Evolutionary conservation across 2,888 invertebrate species (phyloP), one percentile per base, ranked within the genome.

Genomic region (Physocephala rufipes): DNA sequence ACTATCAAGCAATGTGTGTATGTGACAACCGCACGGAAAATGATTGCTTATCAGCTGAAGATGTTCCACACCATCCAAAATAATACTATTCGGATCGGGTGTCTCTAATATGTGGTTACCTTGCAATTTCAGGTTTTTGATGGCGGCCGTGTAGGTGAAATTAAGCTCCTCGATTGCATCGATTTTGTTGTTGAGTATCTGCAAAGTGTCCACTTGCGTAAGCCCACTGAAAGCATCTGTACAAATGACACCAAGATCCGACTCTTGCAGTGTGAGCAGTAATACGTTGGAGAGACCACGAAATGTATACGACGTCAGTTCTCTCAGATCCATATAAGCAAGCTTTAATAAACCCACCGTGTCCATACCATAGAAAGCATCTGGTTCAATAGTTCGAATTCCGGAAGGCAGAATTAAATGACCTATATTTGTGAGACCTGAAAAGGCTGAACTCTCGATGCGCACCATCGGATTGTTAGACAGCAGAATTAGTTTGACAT

Each of bases 1-100:
- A 74, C 93, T 93, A 70, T 91, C 90, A 68, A 94, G 87, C 45
- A 95, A 89, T 71, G 92, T 91, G 80, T 93, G 92, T 64, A 92
- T 89, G 78, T 93, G 94, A 81, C 95, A 95, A 85, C 95, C 94
- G 84, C 95, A 95, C 2, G 95, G 95, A 82, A 95, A 91, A 82
- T 94, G 94, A 85, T 95, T 95, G 64, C 91, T 90, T 71, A 90
- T 87, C 79, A 94, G 91, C 80, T 91, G 90, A 73, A 95, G 86
- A 77, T 89, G 89, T 74, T 91, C 91, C 66, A 94, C 93, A n/a
- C 89, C 90, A 76, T 92, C 90, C 62, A 92, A 87, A n/a, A 90
- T 87, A 68, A 95, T 89, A 49, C 90, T 88, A 76, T 90, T 91
- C 2, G 89, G 86, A 77, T 88, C 85, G 70, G 95, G 95, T 0